Evolutionary conservation across 2,797 vertebrate genomes (phyloP), one percentile per base, ranked within the genome.

Genomic region (Potorous gilbertii): DNA sequence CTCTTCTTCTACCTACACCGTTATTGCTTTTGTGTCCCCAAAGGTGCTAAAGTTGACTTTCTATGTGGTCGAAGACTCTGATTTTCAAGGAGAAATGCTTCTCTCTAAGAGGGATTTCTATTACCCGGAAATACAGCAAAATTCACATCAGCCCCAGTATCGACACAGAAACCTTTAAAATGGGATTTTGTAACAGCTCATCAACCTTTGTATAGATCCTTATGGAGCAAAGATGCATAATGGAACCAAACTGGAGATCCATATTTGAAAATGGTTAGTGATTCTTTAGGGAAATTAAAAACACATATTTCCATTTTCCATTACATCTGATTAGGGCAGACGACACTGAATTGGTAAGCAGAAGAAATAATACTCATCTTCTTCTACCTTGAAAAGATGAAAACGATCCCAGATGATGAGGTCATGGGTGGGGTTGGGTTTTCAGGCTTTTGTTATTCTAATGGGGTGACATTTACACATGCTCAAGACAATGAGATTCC

Each of bases 11-110:
- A 95, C 62, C 55, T 74, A 91, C 95, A 97, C 92, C 95, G 97
- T 97, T 97, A 97, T 96, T 97, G 28, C 57, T 92, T 56, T 56
- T 59, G 89, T 91, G 91, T 50, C 18, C 92, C 95, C 40, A 96
- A 97, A 97, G 95, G 96, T 97, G 97, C 94, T 96, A 95, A 98
- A 97, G 95, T 55, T 93, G 95, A 90, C 95, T 50, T 92, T 96
- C 97, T 95, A 94, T 57, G 90, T 92, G 5, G 56, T 54, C 5
- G 0, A 89, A 90, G 56, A 57, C 89, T 96, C 87, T 66, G 54
- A 50, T 28, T 50, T 9, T 1, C n/a, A 27, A 14, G 9, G 40
- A 96, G 94, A 94, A 50, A 94, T 90, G 56, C 18, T 57, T 54
- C 93, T 96, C 90, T 56, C 54, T 55, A 55, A 95, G 81, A 97